phyloP scores from a whole-genome alignment of 2,113 vertebrate species.

The Patagioenas fasciata region DNA sequence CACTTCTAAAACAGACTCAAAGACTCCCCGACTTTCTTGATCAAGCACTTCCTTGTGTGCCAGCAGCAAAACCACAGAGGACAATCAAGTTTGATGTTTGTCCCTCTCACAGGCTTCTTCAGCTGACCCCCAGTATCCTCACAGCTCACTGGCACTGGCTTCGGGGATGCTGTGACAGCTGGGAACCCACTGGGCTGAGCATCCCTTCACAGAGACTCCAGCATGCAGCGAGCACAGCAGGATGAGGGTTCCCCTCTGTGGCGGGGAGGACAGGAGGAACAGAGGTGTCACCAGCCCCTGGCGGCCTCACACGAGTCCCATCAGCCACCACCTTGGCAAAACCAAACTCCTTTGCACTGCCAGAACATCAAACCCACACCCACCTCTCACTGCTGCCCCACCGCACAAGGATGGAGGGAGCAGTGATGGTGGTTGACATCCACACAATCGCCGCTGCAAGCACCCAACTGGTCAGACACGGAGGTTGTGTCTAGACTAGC shows the following conservation, averaged over 20 bases:
- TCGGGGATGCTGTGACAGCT: not conserved
- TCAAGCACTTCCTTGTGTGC: not conserved
- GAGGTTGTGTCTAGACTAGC: not conserved
- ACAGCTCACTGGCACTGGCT: not conserved
- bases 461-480: not conserved
- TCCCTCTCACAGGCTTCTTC: not conserved
- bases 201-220: not conserved
- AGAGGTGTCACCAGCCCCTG: not conserved
- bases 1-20: not conserved
- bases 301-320: rapidly evolving
- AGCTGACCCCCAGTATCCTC: not conserved
- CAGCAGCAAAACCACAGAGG: not conserved
- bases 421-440: not conserved
- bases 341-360: not conserved
- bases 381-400: not conserved
- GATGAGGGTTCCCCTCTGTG: not conserved
- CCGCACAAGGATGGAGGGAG: not conserved
- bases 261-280: not conserved
- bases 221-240: rapidly evolving
- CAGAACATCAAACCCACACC: not conserved
- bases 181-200: not conserved
- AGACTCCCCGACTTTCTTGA: not conserved
- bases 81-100: not conserved
- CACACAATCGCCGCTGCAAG: not conserved
- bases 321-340: not conserved